Base-by-base conservation (phyloP, 1,140 invertebrate genomes). In the Bradynema listronoti region DNA sequence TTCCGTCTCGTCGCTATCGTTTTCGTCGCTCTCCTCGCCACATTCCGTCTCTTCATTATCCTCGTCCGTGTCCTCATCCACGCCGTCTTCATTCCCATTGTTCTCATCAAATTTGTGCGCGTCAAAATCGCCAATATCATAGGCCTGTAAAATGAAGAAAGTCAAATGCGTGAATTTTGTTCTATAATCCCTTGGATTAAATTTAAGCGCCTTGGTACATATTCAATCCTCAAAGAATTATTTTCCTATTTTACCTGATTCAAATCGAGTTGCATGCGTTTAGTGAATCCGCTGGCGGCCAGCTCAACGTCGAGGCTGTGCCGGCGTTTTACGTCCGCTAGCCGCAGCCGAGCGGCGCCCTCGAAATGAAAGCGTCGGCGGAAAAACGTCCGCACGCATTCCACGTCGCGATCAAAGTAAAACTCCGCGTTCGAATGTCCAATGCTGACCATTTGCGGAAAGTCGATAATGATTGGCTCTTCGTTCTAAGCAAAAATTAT, bases 371-470 rank as follows among this genome's bases (percentile, higher is more conserved):
- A 98, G 54, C 89, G 84, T 79, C 86, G 86, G 72, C 85, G 87
- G 79, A 98, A 98, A 80, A 96, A 96, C 52, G 88, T 86, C 60
- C 86, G 83, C 11, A 99, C 83, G 79, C 93, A 96, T 43, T 85
- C 85, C 0, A 98, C 92, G 83, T 99, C 94, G 70, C 94, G 84
- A 57, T 97, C 85, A 80, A 98, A 99, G 81, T 88, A 90, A 85
- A 86, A 85, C 84, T 93, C 84, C 32, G 92, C 93, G 82, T 97
- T 93, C 19, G 82, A 78, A 81, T 97, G 93, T 45, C 85, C 86
- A 0, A 87, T 94, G 4, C 91, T 95, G 41, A 99, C 85, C 93
- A 99, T 98, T 83, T 99, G 94, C 1, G 95, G 94, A 80, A 99
- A 98, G 83, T 99, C 95, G 75, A 98, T 97, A 54, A 99, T 81